Evolutionary conservation across 2,113 vertebrate genomes (phyloP), one percentile per base, ranked within the genome.

Genomic region (Tautogolabrus adspersus): DNA sequence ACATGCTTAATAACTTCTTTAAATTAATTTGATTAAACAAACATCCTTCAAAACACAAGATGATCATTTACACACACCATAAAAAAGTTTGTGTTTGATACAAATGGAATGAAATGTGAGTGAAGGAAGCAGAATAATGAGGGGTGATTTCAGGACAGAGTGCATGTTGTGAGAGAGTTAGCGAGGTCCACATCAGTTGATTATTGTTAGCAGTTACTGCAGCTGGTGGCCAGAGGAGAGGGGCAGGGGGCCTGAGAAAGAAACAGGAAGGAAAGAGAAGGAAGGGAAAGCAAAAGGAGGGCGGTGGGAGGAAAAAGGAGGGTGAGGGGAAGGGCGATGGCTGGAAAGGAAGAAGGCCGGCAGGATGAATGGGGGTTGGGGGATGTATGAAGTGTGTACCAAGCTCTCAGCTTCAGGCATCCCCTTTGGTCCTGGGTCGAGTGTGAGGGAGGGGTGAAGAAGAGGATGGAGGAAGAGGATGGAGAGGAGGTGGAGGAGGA

Each of bases 341-440:
- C 55, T 66, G 62, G 87, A 83, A 83, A 94, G 93, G 94, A 80
- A 90, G 78, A 64, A 81, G 3, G 73, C 68, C 65, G 37, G 66
- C 57, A 72, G 68, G 66, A 49, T 46, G 66, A 15, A 16, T 49
- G 23, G 66, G 54, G 30, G 18, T 66, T 79, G 49, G 19, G 46
- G 38, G 67, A 69, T 58, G 68, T 67, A 65, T 78, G 66, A 57
- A 83, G 79, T 55, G 81, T 90, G 91, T 97, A 97, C 96, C 96
- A 92, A 88, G 87, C 90, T 91, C 87, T 93, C 90, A 88, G 94
- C 94, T 95, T 93, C 95, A 80, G 94, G 94, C 85, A 86, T 94
- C 93, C 95, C 95, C 95, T 95, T 79, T 79, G 93, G 95, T 95
- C 95, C 94, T 93, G 95, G 94, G 90, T 91, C 91, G 93, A 94